These are phyloP conservation scores for Oryzias celebensis DNA, from an alignment of 2,113 vertebrate genomes.

Conservation along the genomic window DNA sequence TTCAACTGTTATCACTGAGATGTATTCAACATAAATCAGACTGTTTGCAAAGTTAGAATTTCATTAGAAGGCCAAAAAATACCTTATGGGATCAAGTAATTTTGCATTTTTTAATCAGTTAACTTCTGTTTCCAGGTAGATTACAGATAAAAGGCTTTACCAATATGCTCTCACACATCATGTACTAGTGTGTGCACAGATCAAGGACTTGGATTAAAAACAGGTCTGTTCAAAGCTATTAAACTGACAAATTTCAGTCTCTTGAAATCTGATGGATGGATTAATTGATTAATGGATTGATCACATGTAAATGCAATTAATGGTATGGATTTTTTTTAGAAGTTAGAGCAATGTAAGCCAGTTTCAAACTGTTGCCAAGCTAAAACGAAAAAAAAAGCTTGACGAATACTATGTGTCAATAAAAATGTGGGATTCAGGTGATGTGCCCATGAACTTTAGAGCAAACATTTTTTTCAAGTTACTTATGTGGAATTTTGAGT, in stretches of 20 bases:
- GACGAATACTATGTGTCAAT: no score
- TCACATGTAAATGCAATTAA: no score
- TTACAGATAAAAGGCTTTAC: slow-evolving; percentile 3
- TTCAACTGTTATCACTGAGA: slow-evolving; percentile 7
- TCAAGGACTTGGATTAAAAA: background rate
- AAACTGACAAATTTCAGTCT: slow-evolving; percentile 5
- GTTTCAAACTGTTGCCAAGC: no score
- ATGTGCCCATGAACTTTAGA: no score
- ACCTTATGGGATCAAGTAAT: slow-evolving; percentile 16
- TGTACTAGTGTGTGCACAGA: slow-evolving; percentile 6
- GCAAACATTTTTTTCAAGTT: no score
- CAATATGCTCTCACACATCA: slow-evolving; percentile 5
- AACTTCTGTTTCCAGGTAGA: slow-evolving; percentile 15
- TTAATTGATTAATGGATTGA: no score
- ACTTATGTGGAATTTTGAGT: no score
- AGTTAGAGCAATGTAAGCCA: no score
- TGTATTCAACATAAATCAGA: slow-evolving; percentile 21
- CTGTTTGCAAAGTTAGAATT: slow-evolving; percentile 17
- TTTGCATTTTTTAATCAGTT: slow-evolving; percentile 34
- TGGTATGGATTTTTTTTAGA: no score
- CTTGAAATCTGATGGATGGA: background rate
- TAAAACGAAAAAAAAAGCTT: no score
- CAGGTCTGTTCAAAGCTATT: background rate
- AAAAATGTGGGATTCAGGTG: no score
- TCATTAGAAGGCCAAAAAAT: slow-evolving; percentile 31